phyloP scores from a whole-genome alignment of 2,113 vertebrate species.

The Entomyzon cyanotis region DNA sequence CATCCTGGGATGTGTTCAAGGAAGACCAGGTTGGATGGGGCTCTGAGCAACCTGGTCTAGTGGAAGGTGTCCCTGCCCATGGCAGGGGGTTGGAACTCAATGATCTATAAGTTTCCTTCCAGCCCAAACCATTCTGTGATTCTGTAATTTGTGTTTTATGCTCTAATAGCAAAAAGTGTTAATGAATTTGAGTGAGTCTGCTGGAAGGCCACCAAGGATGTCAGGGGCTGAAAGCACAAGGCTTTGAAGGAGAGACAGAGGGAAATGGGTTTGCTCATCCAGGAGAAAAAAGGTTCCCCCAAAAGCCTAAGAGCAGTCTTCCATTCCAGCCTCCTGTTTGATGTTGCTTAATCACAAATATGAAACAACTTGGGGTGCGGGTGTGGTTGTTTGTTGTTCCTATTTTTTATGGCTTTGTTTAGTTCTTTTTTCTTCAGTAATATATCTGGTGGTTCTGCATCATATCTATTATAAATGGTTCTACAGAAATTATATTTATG shows the following conservation, averaged over 20 bases:
- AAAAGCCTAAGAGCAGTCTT: background rate
- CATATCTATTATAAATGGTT: background rate
- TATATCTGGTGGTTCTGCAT: background rate
- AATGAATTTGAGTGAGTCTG: background rate
- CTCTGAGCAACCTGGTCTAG: background rate
- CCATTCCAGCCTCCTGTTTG: background rate
- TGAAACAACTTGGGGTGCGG: background rate
- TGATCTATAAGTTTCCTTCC: background rate
- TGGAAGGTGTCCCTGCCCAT: background rate
- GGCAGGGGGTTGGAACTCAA: fast-evolving
- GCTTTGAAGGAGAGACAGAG: background rate
- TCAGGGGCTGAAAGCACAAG: background rate
- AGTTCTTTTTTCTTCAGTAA: background rate
- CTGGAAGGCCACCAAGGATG: background rate
- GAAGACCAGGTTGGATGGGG: background rate
- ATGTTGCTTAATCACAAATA: background rate
- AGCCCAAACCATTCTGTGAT: background rate
- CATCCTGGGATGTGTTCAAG: background rate
- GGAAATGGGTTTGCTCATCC: background rate
- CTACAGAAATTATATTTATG: background rate
- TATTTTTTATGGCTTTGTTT: background rate
- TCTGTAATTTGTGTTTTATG: background rate
- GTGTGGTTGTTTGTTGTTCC: background rate
- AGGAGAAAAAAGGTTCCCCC: background rate
- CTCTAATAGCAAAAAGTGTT: background rate